Conservation (phyloP, 1,140 invertebrate genomes). For the Maconellicoccus hirsutus region DNA sequence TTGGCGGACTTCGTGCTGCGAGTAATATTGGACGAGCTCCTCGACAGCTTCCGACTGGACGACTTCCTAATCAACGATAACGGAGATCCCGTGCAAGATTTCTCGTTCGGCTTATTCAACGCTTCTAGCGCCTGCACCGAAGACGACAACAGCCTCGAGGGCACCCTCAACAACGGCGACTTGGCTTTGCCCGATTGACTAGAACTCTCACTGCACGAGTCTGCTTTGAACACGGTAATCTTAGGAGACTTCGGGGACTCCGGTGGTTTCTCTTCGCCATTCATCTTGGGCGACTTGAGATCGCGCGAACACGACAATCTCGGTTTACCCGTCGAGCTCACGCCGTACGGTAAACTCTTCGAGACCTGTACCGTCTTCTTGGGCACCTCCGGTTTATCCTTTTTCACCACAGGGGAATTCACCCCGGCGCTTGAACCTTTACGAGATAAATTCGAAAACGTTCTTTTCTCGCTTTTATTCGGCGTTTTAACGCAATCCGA, state of each 20-base stretch:
- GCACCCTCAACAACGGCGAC: conserved; percentile 27
- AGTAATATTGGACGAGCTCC: conserved; percentile 42
- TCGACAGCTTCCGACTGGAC: conserved; percentile 54
- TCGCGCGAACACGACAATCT: neutral
- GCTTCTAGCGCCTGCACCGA: conserved; percentile 30
- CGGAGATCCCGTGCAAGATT: conserved; percentile 25
- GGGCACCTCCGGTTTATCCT: neutral
- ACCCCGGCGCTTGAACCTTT: neutral
- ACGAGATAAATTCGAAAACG: neutral
- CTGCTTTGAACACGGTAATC: neutral
- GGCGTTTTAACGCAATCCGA: conserved; percentile 25
- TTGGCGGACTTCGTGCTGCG: conserved; percentile 28
- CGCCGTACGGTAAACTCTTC: neutral
- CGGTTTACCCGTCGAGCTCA: neutral
- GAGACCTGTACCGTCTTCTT: neutral
- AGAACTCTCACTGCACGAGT: conserved; percentile 16
- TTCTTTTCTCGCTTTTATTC: conserved; percentile 29
- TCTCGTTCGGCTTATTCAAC: conserved; percentile 24
- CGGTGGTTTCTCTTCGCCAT: neutral
- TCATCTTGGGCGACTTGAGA: too few relatives aligned
- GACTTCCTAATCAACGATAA: conserved; percentile 45
- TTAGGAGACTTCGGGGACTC: neutral
- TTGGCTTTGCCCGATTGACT: conserved; percentile 23
- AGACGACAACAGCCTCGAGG: conserved; percentile 28
- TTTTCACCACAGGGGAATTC: neutral